These are phyloP conservation scores for Megastigmus dorsalis DNA, from an alignment of 2,888 invertebrate species.

Conservation along the genomic window DNA sequence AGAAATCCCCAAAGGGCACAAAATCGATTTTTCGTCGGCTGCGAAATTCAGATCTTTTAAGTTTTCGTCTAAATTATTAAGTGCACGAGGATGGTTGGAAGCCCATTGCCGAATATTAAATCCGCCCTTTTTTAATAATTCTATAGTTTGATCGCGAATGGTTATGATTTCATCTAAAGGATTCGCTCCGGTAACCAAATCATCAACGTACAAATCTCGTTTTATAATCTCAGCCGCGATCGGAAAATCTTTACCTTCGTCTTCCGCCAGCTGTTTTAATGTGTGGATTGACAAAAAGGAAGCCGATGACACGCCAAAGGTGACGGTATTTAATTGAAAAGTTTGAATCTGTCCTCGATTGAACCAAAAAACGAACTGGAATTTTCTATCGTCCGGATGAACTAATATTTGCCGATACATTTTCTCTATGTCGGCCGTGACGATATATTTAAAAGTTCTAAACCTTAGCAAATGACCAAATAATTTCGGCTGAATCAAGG, in stretches of 20 bases:
- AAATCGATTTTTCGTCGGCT: neutral
- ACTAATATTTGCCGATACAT: constrained; percentile 53
- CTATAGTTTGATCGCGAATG: constrained; percentile 8
- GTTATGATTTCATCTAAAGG: constrained; percentile 50
- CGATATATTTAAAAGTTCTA: constrained; percentile 16
- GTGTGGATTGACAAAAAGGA: constrained; percentile 58
- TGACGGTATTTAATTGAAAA: constrained; percentile 32
- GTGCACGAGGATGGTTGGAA: constrained; percentile 46
- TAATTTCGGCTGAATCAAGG: constrained; percentile 31
- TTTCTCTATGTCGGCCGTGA: constrained; percentile 51
- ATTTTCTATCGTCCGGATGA: constrained; percentile 28
- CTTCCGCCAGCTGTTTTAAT: constrained; percentile 55
- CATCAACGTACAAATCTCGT: constrained; percentile 62
- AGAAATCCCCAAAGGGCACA: constrained; percentile 19
- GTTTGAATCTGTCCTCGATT: neutral
- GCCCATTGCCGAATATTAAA: constrained; percentile 59
- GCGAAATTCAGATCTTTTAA: constrained; percentile 13
- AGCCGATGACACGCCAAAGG: constrained; percentile 49
- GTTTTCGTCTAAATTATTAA: constrained; percentile 29
- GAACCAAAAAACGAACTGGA: neutral
- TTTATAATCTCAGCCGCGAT: constrained; percentile 46
- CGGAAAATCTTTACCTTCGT: constrained; percentile 42
- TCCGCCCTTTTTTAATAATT: constrained; percentile 10
- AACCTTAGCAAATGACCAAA: constrained; percentile 38
- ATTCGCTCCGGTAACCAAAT: constrained; percentile 57